phyloP scores from a whole-genome alignment of 2,888 invertebrate species.

The Cataglyphis cursor region DNA sequence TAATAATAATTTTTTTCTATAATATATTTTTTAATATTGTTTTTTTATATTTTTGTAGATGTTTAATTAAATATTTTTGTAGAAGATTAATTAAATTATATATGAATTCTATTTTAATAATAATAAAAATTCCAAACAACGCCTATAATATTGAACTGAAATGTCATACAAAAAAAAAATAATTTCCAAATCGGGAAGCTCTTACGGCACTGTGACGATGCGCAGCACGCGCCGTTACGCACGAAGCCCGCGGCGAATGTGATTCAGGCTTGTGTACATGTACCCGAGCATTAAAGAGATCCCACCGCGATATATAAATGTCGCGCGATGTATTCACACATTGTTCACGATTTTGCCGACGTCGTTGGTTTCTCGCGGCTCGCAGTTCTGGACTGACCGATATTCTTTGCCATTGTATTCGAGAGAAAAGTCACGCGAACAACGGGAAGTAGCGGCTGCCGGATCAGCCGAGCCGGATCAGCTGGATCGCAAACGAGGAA shows the following conservation, averaged over 20 bases:
- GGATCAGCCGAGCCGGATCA: not conserved
- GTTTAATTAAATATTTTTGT: not conserved
- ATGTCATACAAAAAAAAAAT: not conserved
- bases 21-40: not conserved
- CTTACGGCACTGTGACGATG: slow-evolving; percentile 33
- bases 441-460: not conserved
- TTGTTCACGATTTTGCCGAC: slow-evolving; percentile 70
- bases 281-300: slow-evolving; percentile 74
- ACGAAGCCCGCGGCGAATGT: slow-evolving; percentile 22
- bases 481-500: slow-evolving; percentile 46
- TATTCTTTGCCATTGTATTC: slow-evolving; percentile 6
- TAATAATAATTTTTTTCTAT: too few species aligned
- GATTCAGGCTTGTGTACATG: slow-evolving; percentile 58
- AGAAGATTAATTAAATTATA: slow-evolving; percentile 1
- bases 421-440: slow-evolving; percentile 18
- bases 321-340: slow-evolving; percentile 68
- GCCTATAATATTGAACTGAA: not conserved
- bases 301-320: slow-evolving; percentile 78
- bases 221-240: slow-evolving; percentile 52
- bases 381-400: slow-evolving; percentile 20
- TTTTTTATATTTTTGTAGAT: not conserved
- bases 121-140: not conserved
- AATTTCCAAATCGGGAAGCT: not conserved
- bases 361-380: slow-evolving; percentile 55
- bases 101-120: slow-evolving; percentile 2